A percentile compares a stretch with the other conserved stretches of the same genome.
phyloP scores from a whole-genome alignment of 2,113 vertebrate genomes.

The Dicentrarchus labrax region DNA sequence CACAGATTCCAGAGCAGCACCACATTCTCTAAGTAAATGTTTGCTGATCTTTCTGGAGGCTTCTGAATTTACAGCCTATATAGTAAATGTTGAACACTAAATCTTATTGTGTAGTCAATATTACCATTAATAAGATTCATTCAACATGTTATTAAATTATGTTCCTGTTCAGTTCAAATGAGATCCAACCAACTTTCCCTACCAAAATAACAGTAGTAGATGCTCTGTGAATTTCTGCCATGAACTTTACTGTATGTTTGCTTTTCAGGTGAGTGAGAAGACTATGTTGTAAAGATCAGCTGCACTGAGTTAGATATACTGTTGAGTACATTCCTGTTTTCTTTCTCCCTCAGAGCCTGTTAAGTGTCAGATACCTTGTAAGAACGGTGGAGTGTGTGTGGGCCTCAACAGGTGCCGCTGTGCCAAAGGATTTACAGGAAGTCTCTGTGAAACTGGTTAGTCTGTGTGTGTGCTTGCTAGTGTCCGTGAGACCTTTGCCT shows the following conservation, averaged over 20 bases:
- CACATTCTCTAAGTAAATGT: not conserved
- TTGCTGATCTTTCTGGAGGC: not conserved
- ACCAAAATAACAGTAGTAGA: too few species aligned
- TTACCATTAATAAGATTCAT: not conserved
- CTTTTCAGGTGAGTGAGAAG: too few species aligned
- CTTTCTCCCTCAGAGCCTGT: constrained; percentile 78
- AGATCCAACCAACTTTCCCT: too few species aligned
- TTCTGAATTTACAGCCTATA: not conserved
- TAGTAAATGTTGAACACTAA: not conserved
- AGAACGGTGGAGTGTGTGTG: constrained; percentile 81
- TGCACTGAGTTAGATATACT: not conserved
- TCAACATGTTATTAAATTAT: not conserved
- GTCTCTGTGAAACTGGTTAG: constrained; percentile 83
- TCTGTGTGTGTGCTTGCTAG: not conserved
- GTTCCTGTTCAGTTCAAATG: not conserved
- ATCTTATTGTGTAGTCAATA: not conserved
- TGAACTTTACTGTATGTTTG: too few species aligned
- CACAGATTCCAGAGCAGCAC: not conserved
- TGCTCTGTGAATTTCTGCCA: too few species aligned
- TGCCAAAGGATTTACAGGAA: constrained; percentile 79
- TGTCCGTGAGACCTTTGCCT: not conserved
- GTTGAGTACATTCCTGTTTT: not conserved
- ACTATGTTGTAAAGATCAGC: not conserved
- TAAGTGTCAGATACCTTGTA: constrained; percentile 79
- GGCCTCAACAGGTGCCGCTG: constrained; percentile 86